Evolutionary conservation across 2,888 invertebrate genomes (phyloP), one percentile per base, ranked within the genome.

Genomic region (Saturnia pavonia): DNA sequence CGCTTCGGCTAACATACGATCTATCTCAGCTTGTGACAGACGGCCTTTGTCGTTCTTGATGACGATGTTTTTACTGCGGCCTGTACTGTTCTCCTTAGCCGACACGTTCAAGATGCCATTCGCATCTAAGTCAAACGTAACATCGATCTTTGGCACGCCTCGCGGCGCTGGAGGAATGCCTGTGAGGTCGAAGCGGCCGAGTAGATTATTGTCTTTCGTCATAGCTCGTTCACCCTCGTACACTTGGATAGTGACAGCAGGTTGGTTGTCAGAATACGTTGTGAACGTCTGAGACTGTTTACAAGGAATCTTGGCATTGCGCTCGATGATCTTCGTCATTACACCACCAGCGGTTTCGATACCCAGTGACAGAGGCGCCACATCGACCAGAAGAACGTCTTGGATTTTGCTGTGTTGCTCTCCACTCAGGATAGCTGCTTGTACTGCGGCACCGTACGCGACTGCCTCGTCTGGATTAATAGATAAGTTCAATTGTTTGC

Each of bases 31-130:
- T 83, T 97, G 97, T 11, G 97, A 96, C 69, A 97, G 90, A 8
- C 97, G 94, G 0, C 97, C 97, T 82, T 96, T 97, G 89, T 97
- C 97, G 88, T 97, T 97, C 83, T 96, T 96, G 78, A 97, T 98
- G 57, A 96, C 96, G 73, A 97, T 97, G 82, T 96, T 96, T 85
- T 96, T 96, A 69, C 95, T 95, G 76, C 96, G 96, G 34, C 95
- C 96, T 0, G 95, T 94, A 77, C 95, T 94, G 85, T 95, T 95
- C 75, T 96, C 96, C 75, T 96, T 95, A n/a, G 98, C 98, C 0
- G 97, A 96, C 0, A 98, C 98, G 85, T 97, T 97, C 72, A 97
- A 89, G 76, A 97, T 97, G 25, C 97, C 97, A 84, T 97, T 97
- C 16, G 96, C 96, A 82, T 97, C 97, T 75, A 97, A 85, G 81